These are phyloP conservation scores for Carassius gibelio DNA, from an alignment of 2,113 vertebrate genomes.

Conservation along the genomic window DNA sequence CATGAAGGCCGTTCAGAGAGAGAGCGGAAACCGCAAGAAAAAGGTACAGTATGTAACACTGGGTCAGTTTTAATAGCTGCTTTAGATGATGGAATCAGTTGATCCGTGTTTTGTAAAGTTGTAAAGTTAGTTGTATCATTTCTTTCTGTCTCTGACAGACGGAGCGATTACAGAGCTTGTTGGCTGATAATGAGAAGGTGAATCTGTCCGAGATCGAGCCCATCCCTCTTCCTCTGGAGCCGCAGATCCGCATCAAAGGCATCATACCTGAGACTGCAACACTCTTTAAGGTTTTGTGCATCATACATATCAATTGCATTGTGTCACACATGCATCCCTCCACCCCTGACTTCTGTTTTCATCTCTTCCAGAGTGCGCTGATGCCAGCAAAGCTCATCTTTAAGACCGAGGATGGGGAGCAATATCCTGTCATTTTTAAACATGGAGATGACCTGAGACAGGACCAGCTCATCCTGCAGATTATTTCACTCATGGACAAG, in stretches of 20 bases:
- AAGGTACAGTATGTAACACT: conserved; percentile 75
- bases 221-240: conserved; percentile 95
- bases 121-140: background rate
- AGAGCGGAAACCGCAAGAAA: conserved; percentile 97
- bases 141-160: conserved; percentile 75
- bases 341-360: background rate
- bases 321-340: background rate
- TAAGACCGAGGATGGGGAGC: conserved; percentile 90
- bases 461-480: conserved; percentile 98
- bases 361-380: conserved; percentile 85
- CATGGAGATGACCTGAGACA: conserved; percentile 96
- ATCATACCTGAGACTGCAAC: conserved; percentile 96
- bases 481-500: conserved; percentile 99
- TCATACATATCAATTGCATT: background rate
- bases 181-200: conserved; percentile 97
- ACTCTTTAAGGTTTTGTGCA: conserved; percentile 87
- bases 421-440: conserved; percentile 97
- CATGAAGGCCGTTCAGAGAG: conserved; percentile 97
- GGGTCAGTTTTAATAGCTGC: background rate
- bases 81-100: background rate
- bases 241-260: conserved; percentile 91
- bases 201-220: conserved; percentile 94
- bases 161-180: conserved; percentile 89
- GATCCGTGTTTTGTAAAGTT: background rate
- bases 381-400: conserved; percentile 98